Evolutionary conservation across 1,140 invertebrate genomes (phyloP).

Genomic region (Pseudoatta argentina): DNA sequence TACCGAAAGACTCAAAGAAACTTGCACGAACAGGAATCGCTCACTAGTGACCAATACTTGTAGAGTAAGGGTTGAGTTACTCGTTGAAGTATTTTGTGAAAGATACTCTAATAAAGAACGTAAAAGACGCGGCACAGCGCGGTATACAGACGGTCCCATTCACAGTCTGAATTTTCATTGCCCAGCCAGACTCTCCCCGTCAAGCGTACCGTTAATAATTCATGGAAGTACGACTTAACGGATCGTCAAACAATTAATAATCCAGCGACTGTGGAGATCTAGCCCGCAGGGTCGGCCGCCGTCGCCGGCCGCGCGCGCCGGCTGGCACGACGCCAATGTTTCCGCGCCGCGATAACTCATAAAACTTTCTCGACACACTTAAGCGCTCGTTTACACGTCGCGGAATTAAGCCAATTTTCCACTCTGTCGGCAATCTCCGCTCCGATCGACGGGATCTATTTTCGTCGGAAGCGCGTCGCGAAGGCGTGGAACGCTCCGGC

Average conservation of each 20-base stretch:
- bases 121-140: neutral
- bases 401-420: conserved; percentile 61
- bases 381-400: conserved; percentile 56
- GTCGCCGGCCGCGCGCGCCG: neutral
- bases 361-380: conserved; percentile 62
- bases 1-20: no score
- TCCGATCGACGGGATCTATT: conserved; percentile 47
- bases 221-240: conserved; percentile 46
- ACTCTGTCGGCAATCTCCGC: conserved; percentile 46
- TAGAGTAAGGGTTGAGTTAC: neutral
- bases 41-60: no score
- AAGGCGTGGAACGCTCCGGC: conserved; percentile 30
- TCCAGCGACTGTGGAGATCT: conserved; percentile 13
- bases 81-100: neutral
- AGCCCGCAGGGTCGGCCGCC: neutral
- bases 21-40: no score
- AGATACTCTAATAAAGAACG: neutral
- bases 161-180: conserved; percentile 17
- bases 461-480: conserved; percentile 49
- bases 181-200: neutral
- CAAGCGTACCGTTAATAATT: conserved; percentile 44
- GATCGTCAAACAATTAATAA: conserved; percentile 63
- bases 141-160: neutral
- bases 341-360: conserved; percentile 50
- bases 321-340: conserved; percentile 62